These are phyloP conservation scores for Enteromius unitaeniatus DNA, from an alignment of 2,797 vertebrate species.

Conservation along the genomic window DNA sequence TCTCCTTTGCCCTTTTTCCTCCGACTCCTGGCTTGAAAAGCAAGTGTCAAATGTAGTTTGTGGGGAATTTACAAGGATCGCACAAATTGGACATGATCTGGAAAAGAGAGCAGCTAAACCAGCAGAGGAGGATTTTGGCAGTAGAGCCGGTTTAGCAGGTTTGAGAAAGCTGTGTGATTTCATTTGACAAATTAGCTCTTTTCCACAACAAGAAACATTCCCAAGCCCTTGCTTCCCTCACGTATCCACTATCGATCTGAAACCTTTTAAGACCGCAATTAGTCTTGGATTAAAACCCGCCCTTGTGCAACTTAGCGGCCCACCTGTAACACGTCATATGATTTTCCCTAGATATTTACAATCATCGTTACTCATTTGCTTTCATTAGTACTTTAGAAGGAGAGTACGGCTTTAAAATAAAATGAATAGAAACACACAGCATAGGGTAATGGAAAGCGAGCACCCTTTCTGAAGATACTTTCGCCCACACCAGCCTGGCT, in stretches of 20 bases:
- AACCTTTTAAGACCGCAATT: conserved; percentile 55
- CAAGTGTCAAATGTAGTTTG: conserved; percentile 43
- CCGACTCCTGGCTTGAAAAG: conserved; percentile 46
- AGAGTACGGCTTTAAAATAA: background rate
- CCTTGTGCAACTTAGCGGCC: conserved; percentile 35
- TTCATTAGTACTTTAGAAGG: conserved; percentile 40
- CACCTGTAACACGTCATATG: conserved; percentile 8
- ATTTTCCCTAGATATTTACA: conserved; percentile 29
- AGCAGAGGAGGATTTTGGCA: conserved; percentile 59
- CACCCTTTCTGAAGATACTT: conserved; percentile 5
- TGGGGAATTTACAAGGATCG: conserved; percentile 40
- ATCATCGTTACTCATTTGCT: conserved; percentile 26
- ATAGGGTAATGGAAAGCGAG: background rate
- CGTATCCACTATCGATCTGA: conserved; percentile 47
- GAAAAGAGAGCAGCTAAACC: conserved; percentile 49
- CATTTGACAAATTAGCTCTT: conserved; percentile 59
- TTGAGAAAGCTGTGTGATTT: conserved; percentile 47
- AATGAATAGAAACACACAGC: background rate
- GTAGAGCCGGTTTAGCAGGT: conserved; percentile 29
- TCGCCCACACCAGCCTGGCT: conserved; percentile 20
- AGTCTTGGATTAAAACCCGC: conserved; percentile 53
- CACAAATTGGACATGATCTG: conserved; percentile 54
- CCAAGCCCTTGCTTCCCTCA: conserved; percentile 45
- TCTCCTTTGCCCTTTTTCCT: conserved; percentile 31
- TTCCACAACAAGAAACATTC: conserved; percentile 48